Percentiles rank a stretch among this genome's conserved stretches.
Conservation (phyloP, 2,113 vertebrate genomes). For the Lonchura striata region DNA sequence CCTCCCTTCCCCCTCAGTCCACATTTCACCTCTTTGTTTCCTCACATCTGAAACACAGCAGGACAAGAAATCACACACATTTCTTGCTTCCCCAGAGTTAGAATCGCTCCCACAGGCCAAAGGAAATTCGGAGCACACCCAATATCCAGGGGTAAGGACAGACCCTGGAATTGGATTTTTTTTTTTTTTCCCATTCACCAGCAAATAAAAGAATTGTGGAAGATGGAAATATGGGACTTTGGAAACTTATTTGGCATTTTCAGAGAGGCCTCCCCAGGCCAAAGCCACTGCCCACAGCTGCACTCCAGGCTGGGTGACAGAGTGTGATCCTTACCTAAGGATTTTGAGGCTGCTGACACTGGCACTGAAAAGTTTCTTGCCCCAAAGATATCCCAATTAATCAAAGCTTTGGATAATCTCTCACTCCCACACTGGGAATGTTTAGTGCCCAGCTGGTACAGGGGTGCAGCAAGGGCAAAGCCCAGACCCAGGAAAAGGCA, state of each 20-base stretch:
- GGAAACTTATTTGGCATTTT: neutral
- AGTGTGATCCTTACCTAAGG: neutral
- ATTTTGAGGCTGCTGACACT: neutral
- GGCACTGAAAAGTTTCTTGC: neutral
- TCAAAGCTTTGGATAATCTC: neutral
- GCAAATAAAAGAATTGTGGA: neutral
- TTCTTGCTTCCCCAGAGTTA: neutral
- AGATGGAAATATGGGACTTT: neutral
- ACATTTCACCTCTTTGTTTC: neutral
- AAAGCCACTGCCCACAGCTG: neutral
- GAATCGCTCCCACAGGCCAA: neutral
- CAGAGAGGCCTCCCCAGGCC: neutral
- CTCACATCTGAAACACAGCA: neutral
- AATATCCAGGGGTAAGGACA: neutral
- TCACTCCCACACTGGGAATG: neutral
- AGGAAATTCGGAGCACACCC: rapidly evolving
- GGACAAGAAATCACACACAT: rapidly evolving
- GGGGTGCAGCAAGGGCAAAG: neutral
- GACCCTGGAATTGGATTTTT: neutral
- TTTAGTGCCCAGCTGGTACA: neutral
- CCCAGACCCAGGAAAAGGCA: neutral
- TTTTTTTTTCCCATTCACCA: neutral
- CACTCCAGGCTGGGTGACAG: neutral
- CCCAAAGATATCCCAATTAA: neutral
- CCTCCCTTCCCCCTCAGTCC: neutral